Base-by-base conservation (phyloP, 2,888 invertebrate genomes). In the Stenurella melanura region DNA sequence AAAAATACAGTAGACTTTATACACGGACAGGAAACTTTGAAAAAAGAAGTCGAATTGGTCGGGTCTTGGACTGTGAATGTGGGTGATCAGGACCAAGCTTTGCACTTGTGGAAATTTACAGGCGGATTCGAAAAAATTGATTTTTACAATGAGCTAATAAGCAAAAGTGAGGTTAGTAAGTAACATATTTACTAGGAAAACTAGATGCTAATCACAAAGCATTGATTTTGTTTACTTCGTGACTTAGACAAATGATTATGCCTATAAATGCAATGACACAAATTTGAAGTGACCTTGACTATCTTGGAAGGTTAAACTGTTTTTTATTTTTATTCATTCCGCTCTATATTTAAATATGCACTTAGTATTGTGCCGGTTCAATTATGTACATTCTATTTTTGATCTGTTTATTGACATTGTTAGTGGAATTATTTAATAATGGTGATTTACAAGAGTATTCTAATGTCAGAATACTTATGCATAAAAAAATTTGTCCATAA, bases 31-130 rank as follows among this genome's bases (percentile, higher is more conserved):
- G 94, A 94, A 85, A 90, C 95, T 54, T 90, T 97, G 26, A 81
- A 82, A 6, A 81, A 87, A 42, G 95, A 95, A 69, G 95, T 95
- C 85, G 95, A 97, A 87, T 91, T 99, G 83, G 95, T 98, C 30
- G 99, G 96, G 73, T 98, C 98, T 85, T 99, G 98, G 97, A 96
- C 95, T 0, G 98, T 98, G 1, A 95, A 95, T 72, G 96, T 97
- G 56, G 99, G 99, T 50, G 98, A 99, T 87, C 95, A 98, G 91
- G 99, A 99, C 91, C 99, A 99, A 90, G 97, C 95, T 18, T 91
- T 99, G 78, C 98, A 99, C 90, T 91, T 99, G 74, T 99, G 98
- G 98, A 94, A 95, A 86, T 98, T 97, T 88, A 95, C 94, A 12
- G 97, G 98, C 67, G 99, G 99, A 21, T 99, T 97, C 87, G 93